These are phyloP conservation scores for Ophion ellenae DNA, from an alignment of 2,888 invertebrate genomes.

Conservation along the genomic window DNA sequence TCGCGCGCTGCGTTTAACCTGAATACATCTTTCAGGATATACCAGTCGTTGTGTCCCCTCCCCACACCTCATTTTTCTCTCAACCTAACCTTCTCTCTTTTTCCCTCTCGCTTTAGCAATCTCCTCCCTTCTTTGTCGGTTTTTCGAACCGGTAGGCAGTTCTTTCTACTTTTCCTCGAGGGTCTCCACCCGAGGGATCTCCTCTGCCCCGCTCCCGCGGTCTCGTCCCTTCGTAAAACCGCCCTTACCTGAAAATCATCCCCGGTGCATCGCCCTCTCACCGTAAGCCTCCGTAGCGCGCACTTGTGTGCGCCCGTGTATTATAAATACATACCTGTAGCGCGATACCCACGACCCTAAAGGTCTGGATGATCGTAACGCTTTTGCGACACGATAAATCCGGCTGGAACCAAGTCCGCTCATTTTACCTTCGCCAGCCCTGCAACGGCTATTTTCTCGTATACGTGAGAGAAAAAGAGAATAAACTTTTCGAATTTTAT, in stretches of 20 bases:
- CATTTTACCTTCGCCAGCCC: neutral
- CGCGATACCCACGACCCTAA: slow-evolving; percentile 55
- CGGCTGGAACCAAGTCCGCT: slow-evolving; percentile 36
- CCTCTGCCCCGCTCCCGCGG: slow-evolving; percentile 1
- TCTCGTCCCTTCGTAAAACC: slow-evolving; percentile 76
- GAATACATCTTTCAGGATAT: slow-evolving; percentile 82
- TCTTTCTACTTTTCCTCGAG: slow-evolving; percentile 71
- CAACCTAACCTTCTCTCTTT: slow-evolving; percentile 28
- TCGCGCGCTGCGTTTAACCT: slow-evolving; percentile 80
- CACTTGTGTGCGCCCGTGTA: slow-evolving; percentile 30
- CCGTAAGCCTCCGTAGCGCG: slow-evolving; percentile 35
- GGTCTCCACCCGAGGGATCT: slow-evolving; percentile 58
- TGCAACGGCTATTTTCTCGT: neutral
- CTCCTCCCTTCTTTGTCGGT: slow-evolving; percentile 80
- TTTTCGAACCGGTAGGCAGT: slow-evolving; percentile 80
- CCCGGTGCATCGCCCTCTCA: slow-evolving; percentile 70
- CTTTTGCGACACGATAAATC: slow-evolving; percentile 62
- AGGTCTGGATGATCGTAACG: slow-evolving; percentile 63
- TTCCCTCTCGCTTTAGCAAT: slow-evolving; percentile 35
- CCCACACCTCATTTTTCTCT: slow-evolving; percentile 37
- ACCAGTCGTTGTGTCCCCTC: slow-evolving; percentile 71
- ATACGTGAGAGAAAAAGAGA: neutral
- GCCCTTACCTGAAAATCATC: slow-evolving; percentile 83
- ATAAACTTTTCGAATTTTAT: too few relatives aligned
- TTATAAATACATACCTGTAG: slow-evolving; percentile 53